A percentile compares a stretch with the other conserved stretches of the same genome.
Conservation (phyloP, 2,113 vertebrate species). For the Camarhynchus parvulus region DNA sequence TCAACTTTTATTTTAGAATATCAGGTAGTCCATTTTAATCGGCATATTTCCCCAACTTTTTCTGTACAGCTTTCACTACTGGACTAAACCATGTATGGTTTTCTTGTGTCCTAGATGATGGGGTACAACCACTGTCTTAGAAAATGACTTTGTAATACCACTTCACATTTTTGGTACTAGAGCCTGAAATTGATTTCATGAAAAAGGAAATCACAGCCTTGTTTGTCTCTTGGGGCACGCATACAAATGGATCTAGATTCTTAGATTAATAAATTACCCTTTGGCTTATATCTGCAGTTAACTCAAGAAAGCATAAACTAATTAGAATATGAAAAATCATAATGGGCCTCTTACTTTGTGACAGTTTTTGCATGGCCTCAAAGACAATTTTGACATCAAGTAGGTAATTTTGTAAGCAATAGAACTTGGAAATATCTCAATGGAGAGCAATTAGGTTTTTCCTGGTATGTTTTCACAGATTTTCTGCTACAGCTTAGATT, state of each 20-base stretch:
- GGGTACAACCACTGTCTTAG: background rate
- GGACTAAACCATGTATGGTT: background rate
- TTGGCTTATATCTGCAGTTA: constrained; percentile 29
- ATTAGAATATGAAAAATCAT: constrained; percentile 59
- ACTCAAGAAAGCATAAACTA: constrained; percentile 49
- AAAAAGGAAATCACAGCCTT: background rate
- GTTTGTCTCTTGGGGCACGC: background rate
- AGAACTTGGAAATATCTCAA: background rate
- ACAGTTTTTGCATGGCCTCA: background rate
- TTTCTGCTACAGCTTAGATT: background rate
- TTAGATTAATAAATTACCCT: constrained; percentile 49
- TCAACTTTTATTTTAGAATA: background rate
- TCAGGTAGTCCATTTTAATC: background rate
- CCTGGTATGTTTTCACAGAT: background rate
- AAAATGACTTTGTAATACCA: background rate
- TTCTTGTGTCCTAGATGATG: background rate
- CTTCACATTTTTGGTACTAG: background rate
- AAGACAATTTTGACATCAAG: constrained; percentile 27
- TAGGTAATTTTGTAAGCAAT: background rate
- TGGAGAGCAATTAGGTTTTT: background rate
- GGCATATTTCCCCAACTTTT: background rate
- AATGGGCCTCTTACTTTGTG: constrained; percentile 7
- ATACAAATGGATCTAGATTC: background rate
- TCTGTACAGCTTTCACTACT: background rate
- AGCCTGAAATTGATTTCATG: background rate